Evolutionary conservation across 2,888 invertebrate genomes (phyloP).

Genomic region (Parnassius mnemosyne): DNA sequence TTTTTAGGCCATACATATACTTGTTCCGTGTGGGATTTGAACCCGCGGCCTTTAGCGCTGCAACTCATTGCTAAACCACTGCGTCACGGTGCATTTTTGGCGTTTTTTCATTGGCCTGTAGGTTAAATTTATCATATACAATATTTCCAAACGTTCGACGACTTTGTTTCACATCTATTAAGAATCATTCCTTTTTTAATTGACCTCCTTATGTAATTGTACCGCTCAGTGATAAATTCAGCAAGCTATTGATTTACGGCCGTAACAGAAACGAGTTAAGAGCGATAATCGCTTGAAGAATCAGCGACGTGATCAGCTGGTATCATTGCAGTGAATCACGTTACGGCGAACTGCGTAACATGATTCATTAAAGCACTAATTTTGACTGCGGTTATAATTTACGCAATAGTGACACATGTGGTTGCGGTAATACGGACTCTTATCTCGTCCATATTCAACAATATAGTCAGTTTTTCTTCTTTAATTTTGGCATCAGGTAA

Average conservation of each 20-base stretch:
- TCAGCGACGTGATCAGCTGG: conserved; percentile 8
- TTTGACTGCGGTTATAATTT: not conserved
- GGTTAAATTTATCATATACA: too few species aligned
- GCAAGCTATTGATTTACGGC: not conserved
- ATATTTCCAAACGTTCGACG: not conserved
- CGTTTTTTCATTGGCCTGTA: too few species aligned
- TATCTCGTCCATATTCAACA: too few species aligned
- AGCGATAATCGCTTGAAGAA: conserved; percentile 7
- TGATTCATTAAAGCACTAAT: not conserved
- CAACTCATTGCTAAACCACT: too few species aligned
- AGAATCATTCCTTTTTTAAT: not conserved
- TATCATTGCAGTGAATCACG: not conserved
- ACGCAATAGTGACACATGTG: not conserved
- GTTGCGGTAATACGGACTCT: not conserved
- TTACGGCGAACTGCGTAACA: conserved; percentile 1
- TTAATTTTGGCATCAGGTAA: too few species aligned
- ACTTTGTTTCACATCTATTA: not conserved
- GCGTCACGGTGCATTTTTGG: too few species aligned
- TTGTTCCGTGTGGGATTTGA: too few species aligned
- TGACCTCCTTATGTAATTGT: conserved; percentile 9
- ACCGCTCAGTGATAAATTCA: not conserved
- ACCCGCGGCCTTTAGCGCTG: too few species aligned
- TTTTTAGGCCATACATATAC: too few species aligned
- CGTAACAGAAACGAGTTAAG: not conserved
- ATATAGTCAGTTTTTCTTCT: too few species aligned